Conservation (phyloP, 2,888 invertebrate species). For the Bombyx huttoni region DNA sequence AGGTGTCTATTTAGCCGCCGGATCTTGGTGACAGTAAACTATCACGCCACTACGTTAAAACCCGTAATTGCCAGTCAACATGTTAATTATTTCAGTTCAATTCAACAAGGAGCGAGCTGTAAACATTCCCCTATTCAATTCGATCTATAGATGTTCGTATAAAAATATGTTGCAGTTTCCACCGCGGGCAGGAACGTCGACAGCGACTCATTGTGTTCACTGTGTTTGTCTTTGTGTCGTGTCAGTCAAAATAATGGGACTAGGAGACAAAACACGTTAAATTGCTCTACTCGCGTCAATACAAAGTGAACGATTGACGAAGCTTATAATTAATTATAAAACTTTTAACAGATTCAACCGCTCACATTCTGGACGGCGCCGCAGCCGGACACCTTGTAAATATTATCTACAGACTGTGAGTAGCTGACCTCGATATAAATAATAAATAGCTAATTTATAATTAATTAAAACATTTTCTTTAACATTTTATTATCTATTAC, state of each 20-base stretch:
- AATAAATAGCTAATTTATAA: constrained; percentile 59
- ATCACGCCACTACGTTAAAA: constrained; percentile 20
- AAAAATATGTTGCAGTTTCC: constrained; percentile 5
- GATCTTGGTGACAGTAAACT: not conserved
- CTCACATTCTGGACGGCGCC: constrained; percentile 11
- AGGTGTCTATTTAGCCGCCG: constrained; percentile 11
- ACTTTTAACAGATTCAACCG: constrained; percentile 12
- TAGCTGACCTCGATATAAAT: constrained; percentile 32
- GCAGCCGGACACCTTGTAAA: constrained; percentile 10
- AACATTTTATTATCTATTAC: constrained; percentile 40
- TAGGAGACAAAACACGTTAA: constrained; percentile 13
- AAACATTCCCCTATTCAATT: constrained; percentile 12
- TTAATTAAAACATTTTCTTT: constrained; percentile 46
- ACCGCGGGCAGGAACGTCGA: not conserved
- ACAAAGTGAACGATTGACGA: constrained; percentile 16
- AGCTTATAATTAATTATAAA: constrained; percentile 20
- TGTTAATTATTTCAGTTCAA: constrained; percentile 13
- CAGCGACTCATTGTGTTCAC: constrained; percentile 5
- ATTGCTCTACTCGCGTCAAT: constrained; percentile 15
- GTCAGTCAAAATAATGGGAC: constrained; percentile 13
- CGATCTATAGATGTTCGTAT: constrained; percentile 7
- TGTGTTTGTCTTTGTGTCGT: constrained; percentile 13
- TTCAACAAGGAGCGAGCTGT: constrained; percentile 18
- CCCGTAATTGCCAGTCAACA: constrained; percentile 29
- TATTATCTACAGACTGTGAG: constrained; percentile 21